phyloP scores from a whole-genome alignment of 2,888 invertebrate species.

The Eilema sororculum region DNA sequence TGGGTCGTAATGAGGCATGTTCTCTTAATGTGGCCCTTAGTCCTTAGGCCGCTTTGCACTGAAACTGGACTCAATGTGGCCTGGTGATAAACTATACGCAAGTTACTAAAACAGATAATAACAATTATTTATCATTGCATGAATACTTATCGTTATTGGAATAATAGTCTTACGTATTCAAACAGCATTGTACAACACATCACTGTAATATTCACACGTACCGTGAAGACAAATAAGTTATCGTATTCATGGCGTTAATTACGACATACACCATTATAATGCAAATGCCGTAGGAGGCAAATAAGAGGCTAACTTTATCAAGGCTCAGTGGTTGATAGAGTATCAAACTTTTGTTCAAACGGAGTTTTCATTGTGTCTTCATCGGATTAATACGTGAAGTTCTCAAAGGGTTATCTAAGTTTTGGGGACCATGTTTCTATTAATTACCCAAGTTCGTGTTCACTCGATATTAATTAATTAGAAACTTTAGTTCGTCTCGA shows the following conservation, averaged over 20 bases:
- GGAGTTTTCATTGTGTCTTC: slow-evolving; percentile 77
- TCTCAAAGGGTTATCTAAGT: slow-evolving; percentile 81
- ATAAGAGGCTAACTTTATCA: slow-evolving; percentile 54
- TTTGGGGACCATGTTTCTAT: slow-evolving; percentile 79
- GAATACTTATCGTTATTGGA: background rate
- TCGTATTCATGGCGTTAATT: slow-evolving; percentile 29
- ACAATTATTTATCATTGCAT: background rate
- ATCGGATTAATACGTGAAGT: slow-evolving; percentile 81
- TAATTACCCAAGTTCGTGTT: slow-evolving; percentile 78
- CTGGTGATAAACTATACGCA: too few species aligned
- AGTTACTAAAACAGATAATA: too few species aligned
- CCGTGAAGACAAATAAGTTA: slow-evolving; percentile 24
- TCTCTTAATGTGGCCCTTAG: too few species aligned
- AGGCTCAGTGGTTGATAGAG: slow-evolving; percentile 57
- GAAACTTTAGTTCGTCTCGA: slow-evolving; percentile 59
- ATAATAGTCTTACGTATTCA: background rate
- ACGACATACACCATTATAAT: slow-evolving; percentile 40
- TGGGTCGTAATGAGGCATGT: too few species aligned
- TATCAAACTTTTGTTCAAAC: slow-evolving; percentile 60
- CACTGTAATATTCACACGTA: slow-evolving; percentile 24
- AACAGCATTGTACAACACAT: slow-evolving; percentile 8
- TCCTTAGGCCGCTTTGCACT: too few species aligned
- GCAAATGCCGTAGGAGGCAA: slow-evolving; percentile 33
- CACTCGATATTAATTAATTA: slow-evolving; percentile 81
- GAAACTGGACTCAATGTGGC: too few species aligned